Evolutionary conservation across 2,888 invertebrate genomes (phyloP).

Genomic region (Drosophila ezoana): DNA sequence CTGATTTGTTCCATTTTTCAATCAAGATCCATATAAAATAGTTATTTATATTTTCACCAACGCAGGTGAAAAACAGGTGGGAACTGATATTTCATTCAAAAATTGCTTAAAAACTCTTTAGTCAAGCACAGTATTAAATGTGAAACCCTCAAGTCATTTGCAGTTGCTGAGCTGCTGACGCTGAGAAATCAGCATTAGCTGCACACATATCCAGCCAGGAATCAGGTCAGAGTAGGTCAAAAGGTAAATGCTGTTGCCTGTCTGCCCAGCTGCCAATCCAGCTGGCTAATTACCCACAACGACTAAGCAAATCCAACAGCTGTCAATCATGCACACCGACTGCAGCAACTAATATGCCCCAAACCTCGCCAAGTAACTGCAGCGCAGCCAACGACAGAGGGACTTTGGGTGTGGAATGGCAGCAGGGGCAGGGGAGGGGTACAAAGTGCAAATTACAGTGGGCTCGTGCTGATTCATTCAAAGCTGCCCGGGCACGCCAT

Average conservation of each 20-base stretch:
- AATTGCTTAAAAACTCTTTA: no score
- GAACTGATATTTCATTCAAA: no score
- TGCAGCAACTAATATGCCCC: conserved; percentile 48
- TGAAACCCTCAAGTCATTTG: not conserved
- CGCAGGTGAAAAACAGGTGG: no score
- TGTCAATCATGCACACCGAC: conserved; percentile 45
- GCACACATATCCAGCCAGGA: not conserved
- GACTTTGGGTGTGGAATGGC: not conserved
- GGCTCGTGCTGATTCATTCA: conserved; percentile 78
- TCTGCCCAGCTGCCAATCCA: conserved; percentile 49
- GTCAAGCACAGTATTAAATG: no score
- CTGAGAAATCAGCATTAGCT: not conserved
- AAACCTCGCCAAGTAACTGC: conserved; percentile 15
- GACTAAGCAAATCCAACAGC: conserved; percentile 23
- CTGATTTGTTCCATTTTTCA: no score
- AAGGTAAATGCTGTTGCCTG: conserved; percentile 42
- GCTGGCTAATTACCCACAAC: conserved; percentile 38
- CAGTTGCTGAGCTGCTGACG: not conserved
- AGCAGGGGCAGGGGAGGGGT: not conserved
- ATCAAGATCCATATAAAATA: no score
- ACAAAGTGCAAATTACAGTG: conserved; percentile 75
- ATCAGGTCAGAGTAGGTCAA: not conserved
- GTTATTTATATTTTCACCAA: no score
- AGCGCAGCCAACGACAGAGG: conserved; percentile 6
- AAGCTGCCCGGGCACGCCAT: conserved; percentile 61